Conservation (phyloP, 1,140 invertebrate species). For the Plodia interpunctella region DNA sequence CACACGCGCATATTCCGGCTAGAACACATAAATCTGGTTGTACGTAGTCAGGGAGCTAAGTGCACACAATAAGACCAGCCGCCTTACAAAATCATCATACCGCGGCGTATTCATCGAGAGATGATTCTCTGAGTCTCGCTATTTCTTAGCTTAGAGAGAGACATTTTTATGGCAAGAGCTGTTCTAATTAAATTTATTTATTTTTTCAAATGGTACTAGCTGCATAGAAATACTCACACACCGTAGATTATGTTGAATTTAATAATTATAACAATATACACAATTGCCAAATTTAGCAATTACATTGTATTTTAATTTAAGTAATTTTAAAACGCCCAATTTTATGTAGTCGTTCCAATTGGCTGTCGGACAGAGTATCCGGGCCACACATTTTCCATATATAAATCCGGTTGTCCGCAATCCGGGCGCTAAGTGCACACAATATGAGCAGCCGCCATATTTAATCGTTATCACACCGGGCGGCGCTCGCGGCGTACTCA, state of each 20-base stretch:
- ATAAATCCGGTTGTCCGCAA: slow-evolving; percentile 34
- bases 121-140: slow-evolving; percentile 68
- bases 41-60: slow-evolving; percentile 31
- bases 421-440: slow-evolving; percentile 43
- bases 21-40: slow-evolving; percentile 32
- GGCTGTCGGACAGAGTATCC: no score
- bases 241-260: no score
- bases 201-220: no score
- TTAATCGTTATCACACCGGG: slow-evolving; percentile 61
- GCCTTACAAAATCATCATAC: slow-evolving; percentile 66
- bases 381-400: slow-evolving; percentile 11
- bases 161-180: no score
- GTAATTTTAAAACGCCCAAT: no score
- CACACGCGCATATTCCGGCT: slow-evolving; percentile 4
- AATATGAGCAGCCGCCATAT: slow-evolving; percentile 59
- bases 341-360: background rate
- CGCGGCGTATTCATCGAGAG: slow-evolving; percentile 50
- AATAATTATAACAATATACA: no score
- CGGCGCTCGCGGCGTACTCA: slow-evolving; percentile 46
- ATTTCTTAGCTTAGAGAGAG: slow-evolving; percentile 58
- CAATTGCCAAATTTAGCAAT: no score
- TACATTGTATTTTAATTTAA: no score
- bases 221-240: no score
- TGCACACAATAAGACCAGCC: slow-evolving; percentile 54
- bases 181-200: no score